Conservation (phyloP, 1,140 invertebrate species). For the Leptinotarsa lineolata region DNA sequence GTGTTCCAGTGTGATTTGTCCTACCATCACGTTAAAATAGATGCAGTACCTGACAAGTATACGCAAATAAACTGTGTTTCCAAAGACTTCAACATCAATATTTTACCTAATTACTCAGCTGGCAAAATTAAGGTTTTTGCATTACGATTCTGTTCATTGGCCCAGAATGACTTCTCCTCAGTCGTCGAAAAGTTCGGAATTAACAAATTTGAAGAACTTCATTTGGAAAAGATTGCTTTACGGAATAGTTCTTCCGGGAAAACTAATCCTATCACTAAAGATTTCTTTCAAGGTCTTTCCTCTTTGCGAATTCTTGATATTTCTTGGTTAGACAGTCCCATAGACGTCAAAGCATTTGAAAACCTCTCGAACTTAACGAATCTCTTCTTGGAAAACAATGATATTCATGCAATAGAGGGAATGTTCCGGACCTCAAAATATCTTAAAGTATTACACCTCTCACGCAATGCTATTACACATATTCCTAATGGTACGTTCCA, state of each 20-base stretch:
- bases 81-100: not conserved
- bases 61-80: not conserved
- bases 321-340: not conserved
- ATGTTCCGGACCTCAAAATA: not conserved
- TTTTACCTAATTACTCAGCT: not conserved
- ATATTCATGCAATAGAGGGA: not conserved
- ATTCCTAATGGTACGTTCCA: conserved; percentile 22
- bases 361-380: not conserved
- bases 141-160: not conserved
- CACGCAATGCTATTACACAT: not conserved
- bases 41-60: not conserved
- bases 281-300: not conserved
- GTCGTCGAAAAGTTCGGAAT: conserved; percentile 1
- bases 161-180: not conserved
- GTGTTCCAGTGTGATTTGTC: not conserved
- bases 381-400: not conserved
- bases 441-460: not conserved
- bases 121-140: not conserved
- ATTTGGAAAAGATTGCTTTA: no score
- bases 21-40: not conserved
- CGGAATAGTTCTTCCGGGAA: not conserved
- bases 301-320: not conserved
- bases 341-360: not conserved
- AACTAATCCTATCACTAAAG: not conserved
- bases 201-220: not conserved